Evolutionary conservation across 2,113 vertebrate genomes (phyloP).

Genomic region (Sinocyclocheilus grahami): DNA sequence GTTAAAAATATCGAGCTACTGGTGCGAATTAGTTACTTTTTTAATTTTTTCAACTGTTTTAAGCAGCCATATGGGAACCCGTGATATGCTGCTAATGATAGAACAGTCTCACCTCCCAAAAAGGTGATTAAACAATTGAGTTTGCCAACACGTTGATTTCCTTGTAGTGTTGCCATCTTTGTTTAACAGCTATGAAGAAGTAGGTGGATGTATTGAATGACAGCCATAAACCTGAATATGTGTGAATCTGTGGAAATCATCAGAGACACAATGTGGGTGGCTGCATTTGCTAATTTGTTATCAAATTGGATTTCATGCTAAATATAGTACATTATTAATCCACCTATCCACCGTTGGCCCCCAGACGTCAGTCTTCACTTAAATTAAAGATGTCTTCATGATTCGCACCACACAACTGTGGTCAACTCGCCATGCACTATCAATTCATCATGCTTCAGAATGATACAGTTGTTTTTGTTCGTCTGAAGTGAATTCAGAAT

Average conservation of each 20-base stretch:
- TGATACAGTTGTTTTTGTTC: neutral
- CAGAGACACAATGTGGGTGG: conserved; percentile 14
- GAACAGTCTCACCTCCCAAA: neutral
- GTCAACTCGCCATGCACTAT: neutral
- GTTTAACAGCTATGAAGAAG: neutral
- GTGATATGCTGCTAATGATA: conserved; percentile 8
- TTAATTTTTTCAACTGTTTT: neutral
- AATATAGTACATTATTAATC: conserved; percentile 50
- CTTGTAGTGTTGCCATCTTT: conserved; percentile 2
- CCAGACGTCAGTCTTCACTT: conserved; percentile 7
- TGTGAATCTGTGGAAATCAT: conserved; percentile 30
- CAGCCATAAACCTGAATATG: conserved; percentile 27
- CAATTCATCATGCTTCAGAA: neutral
- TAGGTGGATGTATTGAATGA: conserved; percentile 25
- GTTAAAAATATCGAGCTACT: neutral
- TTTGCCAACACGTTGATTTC: conserved; percentile 9
- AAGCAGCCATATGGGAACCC: neutral
- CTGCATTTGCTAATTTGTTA: conserved; percentile 24
- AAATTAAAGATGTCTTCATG: conserved; percentile 39
- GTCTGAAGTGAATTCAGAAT: neutral
- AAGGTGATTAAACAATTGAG: conserved; percentile 5
- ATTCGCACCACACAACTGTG: neutral
- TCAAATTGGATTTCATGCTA: conserved; percentile 48
- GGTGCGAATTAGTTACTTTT: neutral
- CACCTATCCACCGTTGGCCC: neutral